These are phyloP conservation scores for Atractosteus spatula DNA, from an alignment of 2,113 vertebrate species.

Conservation along the genomic window DNA sequence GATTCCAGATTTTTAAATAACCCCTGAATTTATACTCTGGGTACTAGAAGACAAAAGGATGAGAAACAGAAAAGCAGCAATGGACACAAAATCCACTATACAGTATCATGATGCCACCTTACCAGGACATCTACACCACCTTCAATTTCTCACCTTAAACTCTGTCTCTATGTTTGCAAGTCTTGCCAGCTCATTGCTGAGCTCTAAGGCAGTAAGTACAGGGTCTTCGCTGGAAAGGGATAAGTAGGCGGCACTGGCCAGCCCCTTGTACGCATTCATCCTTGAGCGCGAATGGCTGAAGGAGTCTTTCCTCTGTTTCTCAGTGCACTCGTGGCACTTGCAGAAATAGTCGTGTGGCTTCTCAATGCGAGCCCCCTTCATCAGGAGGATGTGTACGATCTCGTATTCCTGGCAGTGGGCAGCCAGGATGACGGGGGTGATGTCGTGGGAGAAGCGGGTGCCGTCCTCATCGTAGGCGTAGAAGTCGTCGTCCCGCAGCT, in stretches of 20 bases:
- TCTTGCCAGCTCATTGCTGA: constrained; percentile 94
- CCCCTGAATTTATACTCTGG: too few species aligned
- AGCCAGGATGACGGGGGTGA: constrained; percentile 90
- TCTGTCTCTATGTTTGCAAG: constrained; percentile 98
- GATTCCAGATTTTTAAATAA: too few species aligned
- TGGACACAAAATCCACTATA: too few species aligned
- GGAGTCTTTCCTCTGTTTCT: constrained; percentile 88
- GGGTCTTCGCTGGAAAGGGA: constrained; percentile 94
- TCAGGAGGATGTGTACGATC: constrained; percentile 90
- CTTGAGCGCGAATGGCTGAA: constrained; percentile 94
- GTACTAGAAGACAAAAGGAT: too few species aligned
- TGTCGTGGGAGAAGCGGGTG: constrained; percentile 91
- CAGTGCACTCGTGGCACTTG: constrained; percentile 84
- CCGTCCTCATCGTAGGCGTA: constrained; percentile 94
- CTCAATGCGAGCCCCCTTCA: constrained; percentile 89
- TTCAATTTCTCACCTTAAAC: constrained; percentile 82
- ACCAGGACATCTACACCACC: too few species aligned
- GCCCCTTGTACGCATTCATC: constrained; percentile 95
- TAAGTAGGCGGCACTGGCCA: constrained; percentile 92
- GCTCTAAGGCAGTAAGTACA: constrained; percentile 88
- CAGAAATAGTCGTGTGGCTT: constrained; percentile 96
- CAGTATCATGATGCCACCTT: too few species aligned
- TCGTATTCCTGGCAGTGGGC: constrained; percentile 97
- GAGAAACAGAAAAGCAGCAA: too few species aligned
- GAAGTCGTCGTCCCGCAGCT: constrained; percentile 89